These are phyloP conservation scores for Cephalopterus ornatus DNA, from an alignment of 2,113 vertebrate species.

Conservation along the genomic window DNA sequence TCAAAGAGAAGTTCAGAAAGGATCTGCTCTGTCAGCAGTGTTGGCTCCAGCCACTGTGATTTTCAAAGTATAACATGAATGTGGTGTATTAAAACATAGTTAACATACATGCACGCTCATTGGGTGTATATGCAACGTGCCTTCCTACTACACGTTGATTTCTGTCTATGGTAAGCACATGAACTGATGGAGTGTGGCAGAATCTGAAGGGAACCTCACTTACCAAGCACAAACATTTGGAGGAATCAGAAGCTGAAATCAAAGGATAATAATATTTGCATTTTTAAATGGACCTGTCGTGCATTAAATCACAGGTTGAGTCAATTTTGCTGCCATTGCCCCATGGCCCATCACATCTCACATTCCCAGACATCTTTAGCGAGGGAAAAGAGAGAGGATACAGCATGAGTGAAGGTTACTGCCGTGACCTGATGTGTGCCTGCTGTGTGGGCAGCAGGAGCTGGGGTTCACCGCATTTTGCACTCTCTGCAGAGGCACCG, in stretches of 20 bases:
- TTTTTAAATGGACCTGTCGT: slow-evolving; percentile 16
- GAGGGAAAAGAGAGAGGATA: neutral
- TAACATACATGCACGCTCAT: neutral
- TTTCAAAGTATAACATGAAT: neutral
- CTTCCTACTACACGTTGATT: neutral
- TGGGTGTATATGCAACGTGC: neutral
- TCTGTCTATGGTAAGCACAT: neutral
- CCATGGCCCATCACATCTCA: neutral
- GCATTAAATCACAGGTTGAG: neutral
- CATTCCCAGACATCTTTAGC: neutral
- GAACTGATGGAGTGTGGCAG: slow-evolving; percentile 18
- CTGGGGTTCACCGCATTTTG: neutral
- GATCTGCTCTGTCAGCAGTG: neutral
- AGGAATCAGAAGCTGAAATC: slow-evolving; percentile 36
- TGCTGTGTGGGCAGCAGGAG: accelerated
- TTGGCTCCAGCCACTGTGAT: neutral
- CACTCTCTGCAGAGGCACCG: neutral
- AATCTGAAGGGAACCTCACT: slow-evolving; percentile 24
- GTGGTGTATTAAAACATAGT: neutral
- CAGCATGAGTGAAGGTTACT: neutral
- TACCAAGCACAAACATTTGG: slow-evolving; percentile 22
- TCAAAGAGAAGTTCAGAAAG: slow-evolving; percentile 4
- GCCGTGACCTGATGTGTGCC: neutral
- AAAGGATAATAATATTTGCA: slow-evolving; percentile 39
- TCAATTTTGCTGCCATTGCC: neutral